Evolutionary conservation across 1,140 invertebrate species (phyloP), one percentile per base, ranked within the genome.

Genomic region (Drosophila nasuta): DNA sequence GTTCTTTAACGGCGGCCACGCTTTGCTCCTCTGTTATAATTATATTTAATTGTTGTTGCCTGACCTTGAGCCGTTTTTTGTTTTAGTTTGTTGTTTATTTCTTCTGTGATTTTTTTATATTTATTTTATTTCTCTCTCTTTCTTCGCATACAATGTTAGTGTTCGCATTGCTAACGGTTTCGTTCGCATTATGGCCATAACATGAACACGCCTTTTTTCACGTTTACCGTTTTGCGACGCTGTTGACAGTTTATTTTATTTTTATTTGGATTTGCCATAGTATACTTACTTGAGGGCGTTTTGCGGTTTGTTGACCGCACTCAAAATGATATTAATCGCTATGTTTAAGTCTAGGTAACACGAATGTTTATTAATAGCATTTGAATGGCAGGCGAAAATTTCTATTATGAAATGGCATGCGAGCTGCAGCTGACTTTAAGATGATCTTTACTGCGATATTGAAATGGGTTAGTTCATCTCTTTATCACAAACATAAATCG

Each of bases 51-150:
- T 75, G 85, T 66, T 66, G 73, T 70, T 51, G 57, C 52, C 77
- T 89, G 85, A 89, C 85, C 85, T 89, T 89, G 85, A 90, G 81
- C 85, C 75, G 75, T 88, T 85, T 78, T 49, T 38, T 38, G 6
- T 8, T 8, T 38, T 38, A 25, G 30, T 45, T 56, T 56, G 35
- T 57, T 46, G 28, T 59, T 8, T 58, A 13, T 13, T 51, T 66
- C n/a, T 30, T 56, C 20, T 20, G 11, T n/a, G 41, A 13, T 43
- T 8, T 41, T 25, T 43, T 43, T 43, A 43, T 43, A 43, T 43
- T 43, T 43, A 43, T 56, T 38, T 52, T 38, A 25, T 49, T 4
- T 56, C 48, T 38, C 45, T 71, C 79, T 65, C 49, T 38, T 45
- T 52, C 65, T 67, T 65, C 58, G 59, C 71, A 54, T 64, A 60